Percentiles rank a stretch among this genome's conserved stretches.
Conservation (phyloP, 2,113 vertebrate genomes). For the Psittacula cyanocephala region DNA sequence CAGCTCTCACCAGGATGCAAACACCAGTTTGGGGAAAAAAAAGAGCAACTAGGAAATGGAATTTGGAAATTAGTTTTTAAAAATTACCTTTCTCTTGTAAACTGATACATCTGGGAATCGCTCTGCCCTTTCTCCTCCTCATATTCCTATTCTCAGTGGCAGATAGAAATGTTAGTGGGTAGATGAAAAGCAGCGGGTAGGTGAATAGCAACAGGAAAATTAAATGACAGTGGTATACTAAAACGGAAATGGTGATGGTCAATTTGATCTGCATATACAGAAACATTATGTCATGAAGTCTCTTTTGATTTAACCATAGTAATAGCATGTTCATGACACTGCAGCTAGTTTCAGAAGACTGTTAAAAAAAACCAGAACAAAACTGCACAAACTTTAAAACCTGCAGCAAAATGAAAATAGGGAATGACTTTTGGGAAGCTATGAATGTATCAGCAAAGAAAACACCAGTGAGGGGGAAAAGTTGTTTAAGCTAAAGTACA, state of each 20-base stretch:
- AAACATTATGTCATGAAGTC: not conserved
- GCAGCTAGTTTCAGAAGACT: not conserved
- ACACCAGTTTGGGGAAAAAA: accelerated
- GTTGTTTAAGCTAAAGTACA: constrained; percentile 27
- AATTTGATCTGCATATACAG: not conserved
- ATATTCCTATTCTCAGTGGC: not conserved
- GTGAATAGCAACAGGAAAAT: not conserved
- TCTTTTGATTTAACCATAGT: not conserved
- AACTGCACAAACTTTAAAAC: not conserved
- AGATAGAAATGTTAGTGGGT: not conserved
- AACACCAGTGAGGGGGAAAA: not conserved
- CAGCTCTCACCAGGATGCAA: not conserved
- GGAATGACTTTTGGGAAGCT: not conserved
- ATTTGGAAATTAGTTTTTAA: not conserved
- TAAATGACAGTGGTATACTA: not conserved
- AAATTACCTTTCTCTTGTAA: not conserved
- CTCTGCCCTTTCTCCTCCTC: not conserved
- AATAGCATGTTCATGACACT: not conserved
- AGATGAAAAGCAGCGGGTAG: not conserved
- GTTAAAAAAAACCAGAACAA: not conserved
- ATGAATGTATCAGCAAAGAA: not conserved
- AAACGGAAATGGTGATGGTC: not conserved
- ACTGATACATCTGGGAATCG: not conserved
- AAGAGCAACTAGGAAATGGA: not conserved
- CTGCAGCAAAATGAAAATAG: not conserved